Base-by-base conservation (phyloP, 2,888 invertebrate species). In the Aporophyla lueneburgensis region DNA sequence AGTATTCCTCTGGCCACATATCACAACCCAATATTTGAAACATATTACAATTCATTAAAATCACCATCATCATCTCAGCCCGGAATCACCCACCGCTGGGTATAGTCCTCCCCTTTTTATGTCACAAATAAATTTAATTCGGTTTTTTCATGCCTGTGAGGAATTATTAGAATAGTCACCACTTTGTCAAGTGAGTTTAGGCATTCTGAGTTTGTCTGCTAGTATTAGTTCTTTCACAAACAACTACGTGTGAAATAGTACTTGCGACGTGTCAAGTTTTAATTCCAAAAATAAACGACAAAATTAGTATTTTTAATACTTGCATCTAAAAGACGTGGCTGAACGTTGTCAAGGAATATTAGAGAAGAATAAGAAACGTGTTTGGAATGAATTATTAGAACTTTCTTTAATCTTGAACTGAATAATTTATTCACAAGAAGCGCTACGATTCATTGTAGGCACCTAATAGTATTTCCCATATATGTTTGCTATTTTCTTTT, bases 341-440 rank as follows among this genome's bases (percentile, higher is more conserved):
- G 59, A 62, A 67, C 14, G 9, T 61, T 76, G 43, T 71, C 67
- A 67, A 19, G 16, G 46, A 80, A 79, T 75, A 67, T 78, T 49
- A 67, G n/a, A 70, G 40, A 78, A 69, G 61, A 74, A 69, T 51
- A 66, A 46, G 61, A 66, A 61, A 62, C 80, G 79, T 63, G 75
- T 49, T 67, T n/a, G 14, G 80, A 75, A 80, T 80, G 27, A 58
- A 63, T 71, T 71, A 70, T 61, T 51, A 70, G 33, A 19, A 54
- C 2, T 59, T 49, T 65, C 27, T 65, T 61, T 21, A 61, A n/a
- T 74, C 59, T 74, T 70, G 16, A n/a, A 67, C 19, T 74, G 33
- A 43, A 66, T 62, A 1, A 58, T 69, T 77, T 62, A 4, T 51
- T 43, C 27, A 33, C 14, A 33, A 7, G 6, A 71, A 67, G 5